phyloP scores from a whole-genome alignment of 2,888 invertebrate species.

The Cremastinae sp. region DNA sequence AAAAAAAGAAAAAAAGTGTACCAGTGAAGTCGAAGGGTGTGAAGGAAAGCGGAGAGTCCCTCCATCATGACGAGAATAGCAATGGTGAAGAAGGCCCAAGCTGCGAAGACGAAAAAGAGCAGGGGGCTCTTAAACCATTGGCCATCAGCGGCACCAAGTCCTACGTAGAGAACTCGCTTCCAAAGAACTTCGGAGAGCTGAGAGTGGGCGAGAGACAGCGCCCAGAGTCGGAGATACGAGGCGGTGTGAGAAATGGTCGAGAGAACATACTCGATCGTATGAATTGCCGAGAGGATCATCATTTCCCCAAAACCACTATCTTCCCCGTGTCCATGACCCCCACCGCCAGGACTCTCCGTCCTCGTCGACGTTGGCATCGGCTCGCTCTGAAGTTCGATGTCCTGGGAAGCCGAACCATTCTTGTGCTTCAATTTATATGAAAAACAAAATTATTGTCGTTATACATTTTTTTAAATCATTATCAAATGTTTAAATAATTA shows the following conservation, averaged over 20 bases:
- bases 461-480: no score
- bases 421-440: constrained; percentile 63
- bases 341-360: constrained; percentile 82
- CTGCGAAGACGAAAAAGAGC: constrained; percentile 86
- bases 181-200: constrained; percentile 93
- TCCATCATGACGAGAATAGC: constrained; percentile 94
- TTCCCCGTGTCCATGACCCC: constrained; percentile 76
- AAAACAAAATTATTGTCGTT: constrained; percentile 2
- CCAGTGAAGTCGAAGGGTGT: constrained; percentile 95
- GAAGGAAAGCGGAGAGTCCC: constrained; percentile 94
- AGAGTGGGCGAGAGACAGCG: constrained; percentile 96
- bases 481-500: not conserved
- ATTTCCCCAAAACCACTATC: constrained; percentile 90
- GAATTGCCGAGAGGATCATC: constrained; percentile 96
- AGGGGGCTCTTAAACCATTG: constrained; percentile 80
- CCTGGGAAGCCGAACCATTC: constrained; percentile 79
- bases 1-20: constrained; percentile 70
- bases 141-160: constrained; percentile 77
- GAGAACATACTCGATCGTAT: constrained; percentile 97
- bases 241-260: constrained; percentile 98
- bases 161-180: constrained; percentile 85
- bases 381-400: constrained; percentile 83
- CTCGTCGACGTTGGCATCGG: constrained; percentile 80
- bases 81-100: constrained; percentile 91
- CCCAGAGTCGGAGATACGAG: constrained; percentile 97